These are phyloP conservation scores for Alectura lathami DNA, from an alignment of 2,113 vertebrate species.

Conservation along the genomic window DNA sequence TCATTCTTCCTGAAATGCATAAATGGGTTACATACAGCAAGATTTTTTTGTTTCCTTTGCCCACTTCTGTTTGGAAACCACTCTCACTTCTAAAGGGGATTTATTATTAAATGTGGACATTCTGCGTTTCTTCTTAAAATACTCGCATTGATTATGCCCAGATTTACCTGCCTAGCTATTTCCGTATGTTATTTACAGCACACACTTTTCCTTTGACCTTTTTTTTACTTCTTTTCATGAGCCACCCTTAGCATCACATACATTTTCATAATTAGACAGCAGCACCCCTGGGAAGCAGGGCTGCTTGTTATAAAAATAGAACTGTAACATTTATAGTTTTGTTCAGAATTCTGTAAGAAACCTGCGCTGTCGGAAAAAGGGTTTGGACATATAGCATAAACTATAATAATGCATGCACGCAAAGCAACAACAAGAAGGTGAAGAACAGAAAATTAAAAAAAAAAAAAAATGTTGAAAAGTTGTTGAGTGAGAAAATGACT, in stretches of 20 bases:
- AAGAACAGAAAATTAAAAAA: neutral
- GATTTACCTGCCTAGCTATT: neutral
- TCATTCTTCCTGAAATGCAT: neutral
- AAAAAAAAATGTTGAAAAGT: neutral
- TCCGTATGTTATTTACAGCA: neutral
- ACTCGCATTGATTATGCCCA: neutral
- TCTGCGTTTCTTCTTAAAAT: neutral
- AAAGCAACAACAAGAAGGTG: neutral
- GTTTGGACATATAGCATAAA: rapidly evolving
- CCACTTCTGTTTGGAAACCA: neutral
- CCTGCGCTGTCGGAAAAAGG: neutral
- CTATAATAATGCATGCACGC: neutral
- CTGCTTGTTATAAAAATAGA: neutral
- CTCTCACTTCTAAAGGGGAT: neutral
- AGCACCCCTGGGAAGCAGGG: neutral
- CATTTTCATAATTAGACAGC: neutral
- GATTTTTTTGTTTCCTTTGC: neutral
- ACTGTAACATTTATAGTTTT: neutral
- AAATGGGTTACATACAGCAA: neutral
- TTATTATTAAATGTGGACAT: neutral
- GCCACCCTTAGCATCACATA: neutral
- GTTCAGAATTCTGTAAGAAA: neutral
- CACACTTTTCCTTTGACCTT: neutral
- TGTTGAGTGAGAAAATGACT: neutral
- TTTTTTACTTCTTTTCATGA: neutral